phyloP scores from a whole-genome alignment of 2,113 vertebrate genomes.

The Pachycephala philippinensis region DNA sequence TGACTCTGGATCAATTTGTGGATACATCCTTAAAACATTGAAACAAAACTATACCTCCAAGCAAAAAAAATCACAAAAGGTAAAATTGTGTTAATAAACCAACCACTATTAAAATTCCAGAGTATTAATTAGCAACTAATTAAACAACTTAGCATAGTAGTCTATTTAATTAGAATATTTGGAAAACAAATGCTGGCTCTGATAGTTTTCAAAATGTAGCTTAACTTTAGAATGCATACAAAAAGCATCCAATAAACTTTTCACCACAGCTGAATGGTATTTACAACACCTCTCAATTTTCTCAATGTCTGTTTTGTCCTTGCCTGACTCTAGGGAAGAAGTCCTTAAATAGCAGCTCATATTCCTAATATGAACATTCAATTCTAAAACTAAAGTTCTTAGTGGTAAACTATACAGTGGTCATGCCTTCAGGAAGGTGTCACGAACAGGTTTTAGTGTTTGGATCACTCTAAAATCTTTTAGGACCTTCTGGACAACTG shows the following conservation, averaged over 20 bases:
- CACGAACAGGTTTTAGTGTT: background rate
- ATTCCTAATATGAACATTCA: slow-evolving; percentile 24
- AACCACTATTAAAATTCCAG: background rate
- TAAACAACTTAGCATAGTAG: background rate
- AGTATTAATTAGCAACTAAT: background rate
- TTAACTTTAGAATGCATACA: background rate
- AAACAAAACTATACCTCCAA: background rate
- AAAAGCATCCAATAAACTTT: slow-evolving; percentile 16
- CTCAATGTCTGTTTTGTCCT: slow-evolving; percentile 16
- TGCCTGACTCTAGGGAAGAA: slow-evolving; percentile 19
- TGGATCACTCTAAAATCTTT: background rate
- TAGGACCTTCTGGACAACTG: background rate
- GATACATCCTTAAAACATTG: background rate
- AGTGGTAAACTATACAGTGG: slow-evolving; percentile 17
- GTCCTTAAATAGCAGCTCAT: slow-evolving; percentile 18
- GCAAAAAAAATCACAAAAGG: background rate
- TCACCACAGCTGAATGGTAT: background rate
- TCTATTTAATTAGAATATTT: background rate
- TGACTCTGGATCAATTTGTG: background rate
- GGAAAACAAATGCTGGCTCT: background rate
- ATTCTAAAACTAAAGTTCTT: slow-evolving; percentile 43
- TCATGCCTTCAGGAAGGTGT: slow-evolving; percentile 16
- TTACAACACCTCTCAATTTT: background rate
- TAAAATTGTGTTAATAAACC: background rate
- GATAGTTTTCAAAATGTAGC: background rate